Evolutionary conservation across 2,888 invertebrate genomes (phyloP), one percentile per base, ranked within the genome.

Genomic region (Megamerina dolium): DNA sequence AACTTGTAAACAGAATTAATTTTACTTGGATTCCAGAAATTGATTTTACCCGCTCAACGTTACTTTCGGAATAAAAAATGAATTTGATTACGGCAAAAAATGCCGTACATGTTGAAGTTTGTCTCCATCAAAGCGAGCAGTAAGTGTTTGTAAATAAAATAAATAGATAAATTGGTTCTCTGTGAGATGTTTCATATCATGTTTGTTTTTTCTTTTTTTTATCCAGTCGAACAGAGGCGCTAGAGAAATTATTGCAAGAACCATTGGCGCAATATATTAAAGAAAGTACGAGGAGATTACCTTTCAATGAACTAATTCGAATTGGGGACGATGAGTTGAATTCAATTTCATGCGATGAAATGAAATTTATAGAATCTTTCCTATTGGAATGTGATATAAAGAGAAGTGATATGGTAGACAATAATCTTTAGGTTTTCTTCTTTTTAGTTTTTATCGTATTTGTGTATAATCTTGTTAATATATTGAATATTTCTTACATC

Each of bases 61-160:
- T n/a, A n/a, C n/a, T n/a, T n/a, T n/a, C n/a, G n/a, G n/a, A n/a
- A n/a, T n/a, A n/a, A 36, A 46, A 43, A 34, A 63, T 60, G 58
- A 57, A 39, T 52, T 53, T 58, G 5, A 45, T 60, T 20, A 53
- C 48, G 30, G 46, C 44, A 6, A 52, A 42, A 18, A 45, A 52
- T 29, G 52, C 56, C 4, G 51, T 64, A 4, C 63, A 64, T 30
- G 59, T 64, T 2, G 64, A 64, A 54, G 56, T 65, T 12, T 57
- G 58, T 9, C 39, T 63, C 10, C 49, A 48, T 10, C 52, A 52
- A 27, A 46, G 27, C 10, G 49, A 54, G 1, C 45, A 49, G 65
- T 65, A 37, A 55, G 61, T 55, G 17, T 6, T 23, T 5, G 13
- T 18, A 4, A 4, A 21, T 32, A 14, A 9, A 33, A 6, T 40